phyloP scores from a whole-genome alignment of 2,113 vertebrate species.

The Caranx ignobilis region DNA sequence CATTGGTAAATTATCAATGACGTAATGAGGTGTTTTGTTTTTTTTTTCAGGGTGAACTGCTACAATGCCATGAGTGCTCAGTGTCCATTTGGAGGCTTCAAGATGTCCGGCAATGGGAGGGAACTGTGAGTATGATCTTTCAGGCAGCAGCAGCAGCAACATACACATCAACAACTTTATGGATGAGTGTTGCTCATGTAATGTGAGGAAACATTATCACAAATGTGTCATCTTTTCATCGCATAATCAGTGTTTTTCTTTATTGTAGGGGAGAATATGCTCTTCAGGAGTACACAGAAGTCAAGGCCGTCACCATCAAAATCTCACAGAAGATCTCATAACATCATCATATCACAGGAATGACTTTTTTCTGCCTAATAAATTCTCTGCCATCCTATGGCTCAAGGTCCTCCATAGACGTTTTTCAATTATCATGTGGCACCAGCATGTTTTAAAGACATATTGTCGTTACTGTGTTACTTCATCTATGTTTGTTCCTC shows the following conservation, averaged over 20 bases:
- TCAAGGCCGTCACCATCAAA: slow-evolving; percentile 92
- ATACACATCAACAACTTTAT: not conserved
- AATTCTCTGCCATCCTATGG: not conserved
- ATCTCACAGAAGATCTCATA: slow-evolving; percentile 92
- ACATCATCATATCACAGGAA: slow-evolving; percentile 30
- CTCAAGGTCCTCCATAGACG: not conserved
- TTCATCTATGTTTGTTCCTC: slow-evolving; percentile 10
- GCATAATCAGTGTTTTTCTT: slow-evolving; percentile 1
- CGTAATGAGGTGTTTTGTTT: not conserved
- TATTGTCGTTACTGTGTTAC: not conserved
- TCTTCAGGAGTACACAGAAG: slow-evolving; percentile 90
- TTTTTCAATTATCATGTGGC: not conserved
- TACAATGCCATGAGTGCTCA: slow-evolving; percentile 87
- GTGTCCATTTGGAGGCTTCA: slow-evolving; percentile 91
- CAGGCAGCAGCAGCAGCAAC: not conserved
- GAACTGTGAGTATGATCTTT: slow-evolving; percentile 87
- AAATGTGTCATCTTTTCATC: not conserved
- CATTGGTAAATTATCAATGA: not conserved
- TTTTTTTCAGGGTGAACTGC: slow-evolving; percentile 89
- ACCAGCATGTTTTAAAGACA: not conserved
- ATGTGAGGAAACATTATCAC: not conserved
- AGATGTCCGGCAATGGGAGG: slow-evolving; percentile 94
- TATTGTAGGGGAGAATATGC: slow-evolving; percentile 89
- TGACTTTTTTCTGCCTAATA: not conserved
- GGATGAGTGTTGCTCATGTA: slow-evolving; percentile 5